A percentile compares a stretch with the other conserved stretches of the same genome.
phyloP scores from a whole-genome alignment of 2,888 invertebrate genomes.

The Euzophera pinguis region DNA sequence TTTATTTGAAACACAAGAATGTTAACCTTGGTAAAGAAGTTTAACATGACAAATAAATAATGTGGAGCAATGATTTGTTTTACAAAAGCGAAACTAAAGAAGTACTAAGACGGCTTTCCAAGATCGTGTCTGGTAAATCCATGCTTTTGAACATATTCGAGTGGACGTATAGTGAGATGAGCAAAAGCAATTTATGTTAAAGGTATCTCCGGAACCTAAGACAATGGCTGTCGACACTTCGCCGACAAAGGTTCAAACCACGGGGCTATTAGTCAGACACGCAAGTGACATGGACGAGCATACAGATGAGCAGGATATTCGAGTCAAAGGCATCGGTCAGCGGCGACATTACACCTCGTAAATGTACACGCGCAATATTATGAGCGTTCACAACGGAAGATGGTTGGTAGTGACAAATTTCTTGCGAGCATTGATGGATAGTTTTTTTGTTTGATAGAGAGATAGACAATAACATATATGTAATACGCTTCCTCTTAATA shows the following conservation, averaged over 20 bases:
- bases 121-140: slow-evolving; percentile 6
- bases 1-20: slow-evolving; percentile 1
- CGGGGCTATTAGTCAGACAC: slow-evolving; percentile 59
- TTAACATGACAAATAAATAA: slow-evolving; percentile 9
- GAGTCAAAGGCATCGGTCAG: slow-evolving; percentile 25
- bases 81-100: slow-evolving; percentile 1
- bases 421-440: too few relatives aligned
- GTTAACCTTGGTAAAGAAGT: neutral
- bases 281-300: slow-evolving; percentile 39
- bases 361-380: neutral
- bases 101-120: neutral
- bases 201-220: slow-evolving; percentile 39
- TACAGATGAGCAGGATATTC: slow-evolving; percentile 52
- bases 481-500: too few relatives aligned
- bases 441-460: too few relatives aligned
- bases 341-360: slow-evolving; percentile 5
- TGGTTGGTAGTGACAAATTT: neutral
- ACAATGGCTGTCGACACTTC: slow-evolving; percentile 49
- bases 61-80: slow-evolving; percentile 6
- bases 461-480: too few relatives aligned
- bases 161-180: neutral
- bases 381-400: neutral
- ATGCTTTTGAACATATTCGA: slow-evolving; percentile 2
- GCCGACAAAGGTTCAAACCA: slow-evolving; percentile 58
- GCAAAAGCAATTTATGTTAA: slow-evolving; percentile 1